Percentiles rank a stretch among this genome's conserved stretches.
phyloP scores from a whole-genome alignment of 2,888 invertebrate genomes.

The Peribatodes rhomboidaria region DNA sequence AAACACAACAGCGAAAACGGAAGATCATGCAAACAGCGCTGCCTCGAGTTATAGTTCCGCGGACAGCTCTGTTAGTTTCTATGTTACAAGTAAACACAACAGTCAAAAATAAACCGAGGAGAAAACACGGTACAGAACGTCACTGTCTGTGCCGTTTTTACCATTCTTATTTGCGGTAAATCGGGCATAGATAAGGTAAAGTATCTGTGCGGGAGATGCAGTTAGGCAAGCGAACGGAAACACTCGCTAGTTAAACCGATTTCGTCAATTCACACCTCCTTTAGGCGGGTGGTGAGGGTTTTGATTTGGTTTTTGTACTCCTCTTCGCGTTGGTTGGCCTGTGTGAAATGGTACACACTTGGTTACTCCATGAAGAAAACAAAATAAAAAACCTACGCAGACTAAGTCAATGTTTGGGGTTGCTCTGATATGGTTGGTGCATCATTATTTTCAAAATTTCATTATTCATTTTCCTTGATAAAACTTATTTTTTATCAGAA shows the following conservation, averaged over 20 bases:
- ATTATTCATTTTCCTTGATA: not conserved
- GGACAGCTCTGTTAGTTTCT: constrained; percentile 61
- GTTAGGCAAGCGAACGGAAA: constrained; percentile 79
- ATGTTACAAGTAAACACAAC: constrained; percentile 50
- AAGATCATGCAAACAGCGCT: constrained; percentile 72
- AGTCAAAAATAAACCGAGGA: constrained; percentile 60
- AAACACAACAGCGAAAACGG: constrained; percentile 69
- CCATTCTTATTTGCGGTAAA: constrained; percentile 49
- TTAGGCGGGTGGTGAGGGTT: constrained; percentile 99
- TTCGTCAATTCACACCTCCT: constrained; percentile 94
- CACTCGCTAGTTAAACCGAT: constrained; percentile 72
- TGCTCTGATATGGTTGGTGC: constrained; percentile 72
- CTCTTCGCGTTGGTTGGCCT: constrained; percentile 99
- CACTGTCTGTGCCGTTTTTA: constrained; percentile 67
- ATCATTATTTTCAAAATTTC: constrained; percentile 58
- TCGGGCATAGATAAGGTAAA: constrained; percentile 56
- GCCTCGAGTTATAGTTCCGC: constrained; percentile 43
- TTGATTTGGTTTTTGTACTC: constrained; percentile 99
- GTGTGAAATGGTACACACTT: constrained; percentile 68
- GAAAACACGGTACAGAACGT: constrained; percentile 65
- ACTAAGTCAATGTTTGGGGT: constrained; percentile 4
- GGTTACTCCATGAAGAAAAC: constrained; percentile 53
- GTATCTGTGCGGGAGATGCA: constrained; percentile 72
- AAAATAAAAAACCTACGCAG: constrained; percentile 2
- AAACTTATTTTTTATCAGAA: not conserved